Percentiles rank a stretch among this genome's conserved stretches.
phyloP scores from a whole-genome alignment of 2,113 vertebrate genomes.

The Bufo gargarizans region DNA sequence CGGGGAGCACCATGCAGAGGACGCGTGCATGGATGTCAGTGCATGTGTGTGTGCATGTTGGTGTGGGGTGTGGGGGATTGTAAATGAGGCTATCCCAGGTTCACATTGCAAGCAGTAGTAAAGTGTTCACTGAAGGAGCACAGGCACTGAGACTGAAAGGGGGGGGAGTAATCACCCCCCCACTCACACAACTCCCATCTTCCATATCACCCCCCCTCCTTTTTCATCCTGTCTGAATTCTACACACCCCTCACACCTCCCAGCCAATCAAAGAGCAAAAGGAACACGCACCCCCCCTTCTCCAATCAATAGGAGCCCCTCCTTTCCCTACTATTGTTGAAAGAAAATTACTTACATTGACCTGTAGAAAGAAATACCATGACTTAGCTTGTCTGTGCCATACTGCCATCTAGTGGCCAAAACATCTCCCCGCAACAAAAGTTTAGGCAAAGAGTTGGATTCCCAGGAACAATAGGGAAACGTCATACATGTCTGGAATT shows the following conservation, averaged over 20 bases:
- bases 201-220: constrained; percentile 47
- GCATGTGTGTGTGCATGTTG: constrained; percentile 69
- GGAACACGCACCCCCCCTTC: constrained; percentile 67
- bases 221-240: constrained; percentile 59
- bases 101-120: constrained; percentile 71
- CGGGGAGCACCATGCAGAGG: constrained; percentile 56
- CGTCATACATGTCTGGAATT: background rate
- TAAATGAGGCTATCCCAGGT: constrained; percentile 64
- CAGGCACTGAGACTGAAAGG: constrained; percentile 63
- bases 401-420: background rate
- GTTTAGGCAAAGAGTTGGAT: background rate
- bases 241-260: constrained; percentile 71
- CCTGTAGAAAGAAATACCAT: constrained; percentile 43
- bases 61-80: constrained; percentile 62
- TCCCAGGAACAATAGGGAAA: background rate
- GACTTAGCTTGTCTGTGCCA: constrained; percentile 6
- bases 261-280: constrained; percentile 72
- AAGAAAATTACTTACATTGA: constrained; percentile 73
- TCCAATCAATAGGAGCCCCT: constrained; percentile 69
- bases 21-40: constrained; percentile 65
- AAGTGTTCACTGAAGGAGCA: constrained; percentile 64
- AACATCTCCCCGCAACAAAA: constrained; percentile 38
- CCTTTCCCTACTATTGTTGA: constrained; percentile 69
- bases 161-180: constrained; percentile 52
- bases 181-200: constrained; percentile 60